Base-by-base conservation (phyloP, 2,113 vertebrate genomes). In the Gasterosteus nipponicus region DNA sequence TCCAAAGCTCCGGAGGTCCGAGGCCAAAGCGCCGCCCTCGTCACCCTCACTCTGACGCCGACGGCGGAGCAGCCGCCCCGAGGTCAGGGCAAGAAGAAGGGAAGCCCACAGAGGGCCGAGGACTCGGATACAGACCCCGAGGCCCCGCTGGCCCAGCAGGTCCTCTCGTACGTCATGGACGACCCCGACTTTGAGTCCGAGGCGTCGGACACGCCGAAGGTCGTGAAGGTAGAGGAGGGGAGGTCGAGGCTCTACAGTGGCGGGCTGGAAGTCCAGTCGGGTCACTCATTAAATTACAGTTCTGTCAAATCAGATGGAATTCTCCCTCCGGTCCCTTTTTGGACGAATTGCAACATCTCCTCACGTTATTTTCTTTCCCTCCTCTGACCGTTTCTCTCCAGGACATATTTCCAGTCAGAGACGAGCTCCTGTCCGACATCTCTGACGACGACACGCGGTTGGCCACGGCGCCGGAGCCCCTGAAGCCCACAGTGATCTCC, bases 141-240 rank as follows among this genome's bases (percentile, higher is more conserved):
- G 77, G 94, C 94, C 6, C 96, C 97, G 0, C 93, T 96, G 0
- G 96, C 97, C 10, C 94, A 96, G 14, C 97, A 99, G 89, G 95
- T 98, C 96, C 94, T 99, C 31, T 99, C 98, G 0, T 99, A 98
- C 1, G 90, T 99, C 80, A 96, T 99, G 98, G 98, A 99, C 0
- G 97, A 99, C 89, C 98, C 97, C 0, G 98, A 99, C 89, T 99
- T 99, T 0, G 97, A 98, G 66, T 97, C 96, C 0, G 97, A 98
- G 44, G 96, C 95, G 5, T 95, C 96, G 0, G 95, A 95, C 49
- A 90, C 89, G 10, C 95, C 93, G 60, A 94, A 94, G 83, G 90
- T 86, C 53, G 87, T 82, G 41, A 94, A 89, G 92, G 93, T 77
- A 87, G 76, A 68, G 47, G 53, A 26, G 3, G 62, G n/a, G 3